Evolutionary conservation across 2,797 vertebrate species (phyloP), one percentile per base, ranked within the genome.

Genomic region (Myotis pilosus): DNA sequence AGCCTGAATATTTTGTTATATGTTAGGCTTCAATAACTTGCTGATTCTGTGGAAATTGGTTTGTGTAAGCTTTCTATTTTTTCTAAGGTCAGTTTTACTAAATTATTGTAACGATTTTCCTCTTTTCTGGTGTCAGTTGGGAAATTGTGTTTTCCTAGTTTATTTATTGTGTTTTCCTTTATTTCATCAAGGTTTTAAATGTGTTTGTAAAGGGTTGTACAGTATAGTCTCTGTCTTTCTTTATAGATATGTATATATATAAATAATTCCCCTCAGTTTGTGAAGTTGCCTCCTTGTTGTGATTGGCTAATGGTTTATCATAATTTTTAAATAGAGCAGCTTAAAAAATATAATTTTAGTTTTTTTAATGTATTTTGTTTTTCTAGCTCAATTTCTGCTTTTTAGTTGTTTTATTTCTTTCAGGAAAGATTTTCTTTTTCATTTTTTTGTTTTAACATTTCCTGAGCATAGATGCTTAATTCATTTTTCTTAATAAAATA

Each of bases 401-500:
- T 89, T 89, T 79, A 91, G 30, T 28, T 76, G 28, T 87, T 86
- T 89, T 55, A 60, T 87, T 87, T 4, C n/a, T 79, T 89, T 86
- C 25, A 75, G 57, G 25, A 60, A 60, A 60, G 5, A 60, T 30
- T 30, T 60, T 15, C 10, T 60, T 60, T 30, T 5, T 44, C 44
- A 44, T 28, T 13, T 28, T 9, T 79, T 79, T 22, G 30, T 91
- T 95, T 84, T 71, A 30, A 85, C 8, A 30, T 64, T 82, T 86
- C 33, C n/a, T 69, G 20, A 60, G 10, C 78, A 25, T 30, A 53
- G 15, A 8, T n/a, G 33, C 23, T 68, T 69, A 49, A 74, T 64
- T 72, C 10, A 13, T 47, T 89, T 49, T 93, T 92, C 20, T 57
- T 66, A 71, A 60, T 57, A 13, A 38, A 71, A 60, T 57, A 10